Evolutionary conservation across 2,888 invertebrate species (phyloP).

Genomic region (Perithous albicinctus): DNA sequence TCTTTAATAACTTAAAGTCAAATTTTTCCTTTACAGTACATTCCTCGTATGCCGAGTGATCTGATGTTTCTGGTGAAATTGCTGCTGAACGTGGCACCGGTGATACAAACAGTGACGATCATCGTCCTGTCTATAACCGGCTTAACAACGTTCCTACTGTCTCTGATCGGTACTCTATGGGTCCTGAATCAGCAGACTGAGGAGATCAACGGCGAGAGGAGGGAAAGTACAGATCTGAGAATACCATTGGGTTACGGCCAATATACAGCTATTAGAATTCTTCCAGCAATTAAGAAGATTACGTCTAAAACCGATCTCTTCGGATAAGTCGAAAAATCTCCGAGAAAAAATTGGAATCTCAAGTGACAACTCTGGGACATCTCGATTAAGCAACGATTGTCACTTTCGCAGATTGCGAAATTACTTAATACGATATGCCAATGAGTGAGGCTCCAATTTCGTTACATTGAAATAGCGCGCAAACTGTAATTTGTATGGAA

Average conservation of each 20-base stretch:
- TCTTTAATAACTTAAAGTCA: neutral
- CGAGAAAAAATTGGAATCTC: neutral
- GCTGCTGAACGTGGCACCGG: conserved; percentile 76
- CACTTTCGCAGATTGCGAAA: neutral
- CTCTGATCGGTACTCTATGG: conserved; percentile 78
- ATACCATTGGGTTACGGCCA: conserved; percentile 82
- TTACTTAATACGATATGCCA: conserved; percentile 1
- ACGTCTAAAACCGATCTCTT: conserved; percentile 81
- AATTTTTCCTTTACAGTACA: conserved; percentile 72
- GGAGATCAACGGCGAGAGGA: conserved; percentile 69
- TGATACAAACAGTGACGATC: conserved; percentile 76
- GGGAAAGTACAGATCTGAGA: conserved; percentile 80
- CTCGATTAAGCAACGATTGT: neutral
- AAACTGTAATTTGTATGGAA: neutral
- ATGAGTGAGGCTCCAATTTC: conserved; percentile 2
- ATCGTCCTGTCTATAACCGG: conserved; percentile 78
- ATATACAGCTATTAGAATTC: conserved; percentile 80
- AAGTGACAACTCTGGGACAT: neutral
- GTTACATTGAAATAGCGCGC: neutral
- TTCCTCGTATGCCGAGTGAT: conserved; percentile 72
- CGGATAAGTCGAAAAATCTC: conserved; percentile 68
- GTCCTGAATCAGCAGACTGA: conserved; percentile 77
- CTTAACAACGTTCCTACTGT: conserved; percentile 73
- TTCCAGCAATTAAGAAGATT: conserved; percentile 82
- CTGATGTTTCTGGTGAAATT: conserved; percentile 74